These are phyloP conservation scores for Vulpes lagopus DNA, from an alignment of 2,113 vertebrate genomes.

Conservation along the genomic window DNA sequence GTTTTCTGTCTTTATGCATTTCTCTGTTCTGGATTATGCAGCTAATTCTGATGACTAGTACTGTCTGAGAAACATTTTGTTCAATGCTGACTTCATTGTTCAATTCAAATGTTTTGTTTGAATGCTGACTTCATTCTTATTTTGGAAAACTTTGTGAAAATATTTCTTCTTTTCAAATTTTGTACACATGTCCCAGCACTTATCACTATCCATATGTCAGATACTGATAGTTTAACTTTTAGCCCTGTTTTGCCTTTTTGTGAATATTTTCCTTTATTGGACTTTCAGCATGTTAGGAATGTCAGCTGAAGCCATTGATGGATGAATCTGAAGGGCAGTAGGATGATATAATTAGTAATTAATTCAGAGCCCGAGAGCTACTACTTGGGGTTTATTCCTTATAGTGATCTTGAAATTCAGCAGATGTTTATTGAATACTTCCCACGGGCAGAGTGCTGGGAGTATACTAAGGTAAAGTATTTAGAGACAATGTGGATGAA, in stretches of 20 bases:
- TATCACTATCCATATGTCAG: not conserved
- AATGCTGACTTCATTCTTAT: not conserved
- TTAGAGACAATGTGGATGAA: not conserved
- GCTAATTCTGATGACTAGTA: not conserved
- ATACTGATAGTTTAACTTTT: not conserved
- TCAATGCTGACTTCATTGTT: not conserved
- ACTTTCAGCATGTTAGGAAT: not conserved
- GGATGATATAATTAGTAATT: not conserved
- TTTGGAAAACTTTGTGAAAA: not conserved
- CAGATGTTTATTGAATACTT: not conserved
- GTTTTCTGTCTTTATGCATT: not conserved
- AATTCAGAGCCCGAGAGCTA: not conserved
- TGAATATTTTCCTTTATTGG: not conserved
- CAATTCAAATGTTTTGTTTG: too few relatives aligned
- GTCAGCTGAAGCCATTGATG: not conserved
- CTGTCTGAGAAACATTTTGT: not conserved
- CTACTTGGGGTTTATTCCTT: not conserved
- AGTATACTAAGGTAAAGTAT: not conserved
- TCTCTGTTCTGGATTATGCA: not conserved
- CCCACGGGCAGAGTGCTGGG: not conserved
- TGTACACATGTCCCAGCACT: not conserved
- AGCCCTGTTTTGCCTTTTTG: not conserved
- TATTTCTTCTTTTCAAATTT: slow-evolving; percentile 42
- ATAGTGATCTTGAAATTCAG: not conserved
- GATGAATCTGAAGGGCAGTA: not conserved